These are phyloP conservation scores for Fragum sueziense DNA, from an alignment of 2,888 invertebrate genomes.

Conservation along the genomic window DNA sequence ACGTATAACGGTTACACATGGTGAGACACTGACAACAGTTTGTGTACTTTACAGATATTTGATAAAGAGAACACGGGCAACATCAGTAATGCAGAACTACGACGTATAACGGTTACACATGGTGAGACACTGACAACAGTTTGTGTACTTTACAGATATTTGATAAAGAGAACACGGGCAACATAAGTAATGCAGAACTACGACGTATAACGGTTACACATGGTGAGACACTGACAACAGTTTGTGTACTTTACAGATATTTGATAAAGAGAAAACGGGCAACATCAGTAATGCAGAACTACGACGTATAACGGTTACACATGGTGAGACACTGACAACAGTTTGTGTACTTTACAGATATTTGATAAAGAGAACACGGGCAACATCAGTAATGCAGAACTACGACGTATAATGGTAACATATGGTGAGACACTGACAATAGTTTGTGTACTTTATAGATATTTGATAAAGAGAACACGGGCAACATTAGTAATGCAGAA, in stretches of 20 bases:
- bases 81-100: slow-evolving; percentile 48
- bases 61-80: slow-evolving; percentile 54
- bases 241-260: no score
- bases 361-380: slow-evolving; percentile 58
- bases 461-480: slow-evolving; percentile 56
- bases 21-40: not conserved
- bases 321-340: not conserved
- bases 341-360: slow-evolving; percentile 40
- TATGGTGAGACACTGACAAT: slow-evolving; percentile 56
- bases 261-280: not conserved
- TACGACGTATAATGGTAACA: slow-evolving; percentile 54
- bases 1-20: not conserved
- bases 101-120: slow-evolving; percentile 51
- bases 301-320: not conserved
- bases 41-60: slow-evolving; percentile 40
- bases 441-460: slow-evolving; percentile 42
- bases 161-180: slow-evolving; percentile 55
- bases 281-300: not conserved
- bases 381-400: slow-evolving; percentile 46
- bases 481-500: slow-evolving; percentile 49
- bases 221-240: slow-evolving; percentile 54
- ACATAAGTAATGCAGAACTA: slow-evolving; percentile 45
- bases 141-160: slow-evolving; percentile 39
- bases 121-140: slow-evolving; percentile 49
- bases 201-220: slow-evolving; percentile 52